Base-by-base conservation (phyloP, 2,888 invertebrate species). In the Platycnemis pennipes region DNA sequence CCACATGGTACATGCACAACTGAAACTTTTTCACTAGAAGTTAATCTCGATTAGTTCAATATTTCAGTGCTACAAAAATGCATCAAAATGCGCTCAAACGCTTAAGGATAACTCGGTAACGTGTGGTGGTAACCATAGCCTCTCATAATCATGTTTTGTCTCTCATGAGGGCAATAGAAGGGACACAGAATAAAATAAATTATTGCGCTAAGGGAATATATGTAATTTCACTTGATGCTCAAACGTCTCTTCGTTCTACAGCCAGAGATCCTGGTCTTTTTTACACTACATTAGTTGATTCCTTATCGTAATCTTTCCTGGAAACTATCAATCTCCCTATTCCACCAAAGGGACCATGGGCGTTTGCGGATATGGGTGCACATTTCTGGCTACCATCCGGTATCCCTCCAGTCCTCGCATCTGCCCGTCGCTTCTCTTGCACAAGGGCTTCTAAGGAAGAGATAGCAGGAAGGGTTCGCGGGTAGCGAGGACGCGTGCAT, bases 341-440 rank as follows among this genome's bases (percentile, higher is more conserved):
- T 2, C 77, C n/a, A 11, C 37, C 11, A 63, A 26, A 63, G 63
- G 13, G 37, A 49, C 49, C 19, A 1, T 49, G 77, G 77, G 31
- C 77, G 77, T 77, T 77, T 31, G 22, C 5, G 37, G 31, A 11
- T 63, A 8, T 26, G 31, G 77, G 37, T 77, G 26, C n/a, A 37
- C 77, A 77, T 77, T 77, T 77, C 31, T 31, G 2, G 77, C 77
- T 16, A 11, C 37, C 77, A 77, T 37, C 77, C 77, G 37, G 26
- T 37, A 77, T 77, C 77, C 77, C 37, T 77, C 77, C 77, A 37
- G 77, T 77, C 31, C 77, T 77, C 13, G 77, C 77, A 77, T 77
- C 77, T 77, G 77, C 77, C 7, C 37, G 37, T 63, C 63, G 63
- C 63, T 63, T 22, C 63, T n/a, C 63, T 63, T n/a, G 63, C 19